phyloP scores from a whole-genome alignment of 2,113 vertebrate species.

The Spea bombifrons region DNA sequence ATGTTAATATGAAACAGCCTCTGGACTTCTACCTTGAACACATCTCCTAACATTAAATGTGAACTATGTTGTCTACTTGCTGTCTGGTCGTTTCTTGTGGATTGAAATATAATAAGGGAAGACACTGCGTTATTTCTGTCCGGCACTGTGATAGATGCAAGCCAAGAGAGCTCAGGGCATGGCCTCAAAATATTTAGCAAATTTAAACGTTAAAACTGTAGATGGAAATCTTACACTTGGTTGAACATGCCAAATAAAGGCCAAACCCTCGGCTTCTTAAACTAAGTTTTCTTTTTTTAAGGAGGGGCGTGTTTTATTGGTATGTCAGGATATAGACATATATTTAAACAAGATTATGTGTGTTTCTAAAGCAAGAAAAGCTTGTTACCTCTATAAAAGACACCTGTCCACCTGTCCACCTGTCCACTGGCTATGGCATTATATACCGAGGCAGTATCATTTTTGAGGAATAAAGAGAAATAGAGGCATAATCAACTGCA shows the following conservation, averaged over 20 bases:
- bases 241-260: slow-evolving; percentile 15
- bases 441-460: too few relatives aligned
- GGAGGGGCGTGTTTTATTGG: too few relatives aligned
- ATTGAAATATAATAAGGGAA: slow-evolving; percentile 16
- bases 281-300: background rate
- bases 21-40: background rate
- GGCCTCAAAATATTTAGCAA: background rate
- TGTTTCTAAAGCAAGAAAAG: too few relatives aligned
- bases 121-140: background rate
- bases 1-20: background rate
- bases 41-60: background rate
- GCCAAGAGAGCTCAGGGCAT: background rate
- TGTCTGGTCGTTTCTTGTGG: background rate
- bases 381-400: too few relatives aligned
- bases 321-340: too few relatives aligned
- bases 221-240: slow-evolving; percentile 30
- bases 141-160: background rate
- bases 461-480: too few relatives aligned
- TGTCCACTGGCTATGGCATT: too few relatives aligned
- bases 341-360: too few relatives aligned
- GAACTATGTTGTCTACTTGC: background rate
- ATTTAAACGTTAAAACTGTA: background rate
- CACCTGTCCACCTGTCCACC: too few relatives aligned
- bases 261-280: background rate
- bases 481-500: too few relatives aligned